Percentiles rank a stretch among this genome's conserved stretches.
Evolutionary conservation across 2,888 invertebrate species (phyloP).

Genomic region (Tachina lurida): DNA sequence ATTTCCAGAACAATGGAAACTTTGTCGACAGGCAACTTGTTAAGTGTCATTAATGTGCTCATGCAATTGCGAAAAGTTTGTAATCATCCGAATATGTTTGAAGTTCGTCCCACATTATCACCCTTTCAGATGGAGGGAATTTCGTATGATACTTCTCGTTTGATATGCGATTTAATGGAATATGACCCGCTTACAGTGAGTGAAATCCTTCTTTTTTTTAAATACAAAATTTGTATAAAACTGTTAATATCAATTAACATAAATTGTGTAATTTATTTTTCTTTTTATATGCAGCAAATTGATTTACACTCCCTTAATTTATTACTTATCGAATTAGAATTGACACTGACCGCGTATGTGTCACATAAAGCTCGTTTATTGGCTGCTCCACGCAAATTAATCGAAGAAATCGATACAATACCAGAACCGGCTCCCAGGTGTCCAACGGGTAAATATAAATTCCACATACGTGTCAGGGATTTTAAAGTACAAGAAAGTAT

Average conservation of each 20-base stretch:
- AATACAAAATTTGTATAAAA: not conserved
- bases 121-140: slow-evolving; percentile 95
- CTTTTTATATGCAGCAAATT: slow-evolving; percentile 84
- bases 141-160: slow-evolving; percentile 87
- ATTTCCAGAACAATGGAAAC: slow-evolving; percentile 93
- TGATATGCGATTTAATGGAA: slow-evolving; percentile 87
- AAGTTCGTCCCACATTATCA: slow-evolving; percentile 96
- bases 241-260: slow-evolving; percentile 8
- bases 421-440: slow-evolving; percentile 86
- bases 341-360: slow-evolving; percentile 90
- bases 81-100: slow-evolving; percentile 99
- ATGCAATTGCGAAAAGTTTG: slow-evolving; percentile 99
- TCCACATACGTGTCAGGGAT: slow-evolving; percentile 84
- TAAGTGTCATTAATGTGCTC: slow-evolving; percentile 97
- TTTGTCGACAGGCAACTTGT: slow-evolving; percentile 94
- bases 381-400: slow-evolving; percentile 88
- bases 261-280: slow-evolving; percentile 24
- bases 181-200: slow-evolving; percentile 89
- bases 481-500: slow-evolving; percentile 80
- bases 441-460: slow-evolving; percentile 87
- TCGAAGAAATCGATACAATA: slow-evolving; percentile 87
- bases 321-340: slow-evolving; percentile 87
- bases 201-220: slow-evolving; percentile 54
- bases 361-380: slow-evolving; percentile 91
- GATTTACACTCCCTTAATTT: slow-evolving; percentile 87